Base-by-base conservation (phyloP, 2,888 invertebrate genomes). In the Cordilura impudica region DNA sequence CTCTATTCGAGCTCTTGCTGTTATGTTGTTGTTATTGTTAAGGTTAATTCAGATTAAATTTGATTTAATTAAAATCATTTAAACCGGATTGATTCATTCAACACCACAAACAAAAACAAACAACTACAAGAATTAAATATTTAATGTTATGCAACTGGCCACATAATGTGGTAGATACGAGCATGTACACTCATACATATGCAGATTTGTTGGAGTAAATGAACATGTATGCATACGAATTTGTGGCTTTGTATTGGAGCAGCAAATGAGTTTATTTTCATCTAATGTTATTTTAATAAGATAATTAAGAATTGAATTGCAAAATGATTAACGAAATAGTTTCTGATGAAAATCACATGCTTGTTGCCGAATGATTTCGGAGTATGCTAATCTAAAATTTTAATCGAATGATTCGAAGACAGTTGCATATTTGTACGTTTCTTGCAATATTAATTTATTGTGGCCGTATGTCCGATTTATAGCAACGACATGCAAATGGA, bases 31-130 rank as follows among this genome's bases (percentile, higher is more conserved):
- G 53, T 61, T 54, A 16, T 74, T 65, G 78, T 47, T 66, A 61
- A 54, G 70, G 78, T 78, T 70, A 74, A 78, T 70, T 73, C 60
- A 69, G 69, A 73, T 70, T 78, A 66, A 70, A 66, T 74, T 74
- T 74, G 65, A 74, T 78, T 78, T 78, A 74, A 78, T 78, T 78
- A 78, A 78, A 71, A 72, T 56, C 16, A 23, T 47, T 47, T 14
- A 45, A 43, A 61, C 45, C 54, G 26, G 35, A 56, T 49, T 63
- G 54, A 14, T 69, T 69, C 35, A 56, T 18, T 14, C 14, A 51
- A 29, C 56, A 31, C 19, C 51, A 35, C 23, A 47, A 23, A 58
- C 21, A n/a, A 19, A 53, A 19, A 60, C 26, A 4, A 7, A 56
- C 16, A 60, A n/a, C 14, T 60, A 39, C 0, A 60, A 71, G 18